A percentile compares a stretch with the other conserved stretches of the same genome.
Conservation (phyloP, 2,888 invertebrate species). For the Acanthacorydalis orientalis region DNA sequence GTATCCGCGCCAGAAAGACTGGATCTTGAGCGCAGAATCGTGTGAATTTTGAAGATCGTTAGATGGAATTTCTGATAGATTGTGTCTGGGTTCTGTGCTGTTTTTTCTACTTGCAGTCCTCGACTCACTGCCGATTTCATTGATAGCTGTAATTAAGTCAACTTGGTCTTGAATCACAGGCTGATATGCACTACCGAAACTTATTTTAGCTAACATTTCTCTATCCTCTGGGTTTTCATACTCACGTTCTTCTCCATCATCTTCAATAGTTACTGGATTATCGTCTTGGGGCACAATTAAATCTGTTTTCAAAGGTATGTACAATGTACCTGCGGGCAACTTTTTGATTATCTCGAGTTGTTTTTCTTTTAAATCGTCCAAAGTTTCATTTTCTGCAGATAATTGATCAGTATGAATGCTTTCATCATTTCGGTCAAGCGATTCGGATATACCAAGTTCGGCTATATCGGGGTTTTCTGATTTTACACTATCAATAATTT, state of each 20-base stretch:
- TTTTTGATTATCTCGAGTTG: background rate
- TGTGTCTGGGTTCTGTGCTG: background rate
- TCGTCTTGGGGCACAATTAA: too few species aligned
- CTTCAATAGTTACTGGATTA: background rate
- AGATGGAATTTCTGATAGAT: constrained; percentile 7
- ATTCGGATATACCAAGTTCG: background rate
- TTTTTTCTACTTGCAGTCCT: background rate
- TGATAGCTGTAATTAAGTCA: background rate
- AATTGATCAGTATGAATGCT: background rate
- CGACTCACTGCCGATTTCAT: background rate
- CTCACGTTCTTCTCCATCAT: background rate
- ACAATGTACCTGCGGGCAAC: background rate
- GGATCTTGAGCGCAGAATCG: constrained; percentile 9
- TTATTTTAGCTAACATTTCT: constrained; percentile 5
- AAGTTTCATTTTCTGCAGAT: background rate
- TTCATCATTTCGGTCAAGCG: too few species aligned
- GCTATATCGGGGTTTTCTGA: background rate
- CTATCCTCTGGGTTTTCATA: background rate
- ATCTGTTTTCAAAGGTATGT: too few species aligned
- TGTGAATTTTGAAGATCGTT: constrained; percentile 6
- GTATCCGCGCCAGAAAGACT: constrained; percentile 15
- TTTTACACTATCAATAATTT: background rate
- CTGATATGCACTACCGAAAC: constrained; percentile 3
- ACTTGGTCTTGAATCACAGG: background rate
- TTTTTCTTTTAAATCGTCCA: background rate